Evolutionary conservation across 2,113 vertebrate species (phyloP).

Genomic region (Hippolais icterina): DNA sequence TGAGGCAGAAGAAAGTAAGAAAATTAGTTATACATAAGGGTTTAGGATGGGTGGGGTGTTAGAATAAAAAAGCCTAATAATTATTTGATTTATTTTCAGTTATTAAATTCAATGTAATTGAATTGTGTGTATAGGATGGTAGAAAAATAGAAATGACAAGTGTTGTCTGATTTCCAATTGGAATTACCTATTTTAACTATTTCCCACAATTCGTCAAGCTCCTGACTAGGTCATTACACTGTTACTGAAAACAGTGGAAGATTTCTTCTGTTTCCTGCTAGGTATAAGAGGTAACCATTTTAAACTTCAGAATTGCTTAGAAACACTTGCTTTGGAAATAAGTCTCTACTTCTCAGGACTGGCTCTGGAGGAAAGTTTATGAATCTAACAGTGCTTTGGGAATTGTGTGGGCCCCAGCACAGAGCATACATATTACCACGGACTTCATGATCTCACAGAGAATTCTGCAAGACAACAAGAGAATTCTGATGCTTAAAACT

Average conservation of each 20-base stretch:
- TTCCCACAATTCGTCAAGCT: not conserved
- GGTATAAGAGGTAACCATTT: not conserved
- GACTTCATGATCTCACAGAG: not conserved
- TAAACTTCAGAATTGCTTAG: not conserved
- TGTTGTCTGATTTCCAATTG: not conserved
- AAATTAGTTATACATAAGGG: not conserved
- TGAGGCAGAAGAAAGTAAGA: not conserved
- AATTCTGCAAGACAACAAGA: not conserved
- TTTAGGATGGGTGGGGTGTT: not conserved
- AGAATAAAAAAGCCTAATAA: not conserved
- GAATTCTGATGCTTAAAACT: not conserved
- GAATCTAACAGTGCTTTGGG: not conserved
- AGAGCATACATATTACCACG: fast-evolving
- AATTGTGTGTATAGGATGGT: not conserved
- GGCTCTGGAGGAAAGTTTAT: not conserved
- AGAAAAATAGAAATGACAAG: not conserved
- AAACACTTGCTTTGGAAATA: not conserved
- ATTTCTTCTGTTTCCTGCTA: not conserved
- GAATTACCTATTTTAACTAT: fast-evolving
- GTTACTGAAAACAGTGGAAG: not conserved
- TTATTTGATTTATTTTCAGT: not conserved
- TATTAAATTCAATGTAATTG: not conserved
- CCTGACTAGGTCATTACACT: not conserved
- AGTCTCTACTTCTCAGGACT: fast-evolving
- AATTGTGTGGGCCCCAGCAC: not conserved